Percentiles rank a stretch among this genome's conserved stretches.
Evolutionary conservation across 2,888 invertebrate species (phyloP).

Genomic region (Pyrrhia umbra): DNA sequence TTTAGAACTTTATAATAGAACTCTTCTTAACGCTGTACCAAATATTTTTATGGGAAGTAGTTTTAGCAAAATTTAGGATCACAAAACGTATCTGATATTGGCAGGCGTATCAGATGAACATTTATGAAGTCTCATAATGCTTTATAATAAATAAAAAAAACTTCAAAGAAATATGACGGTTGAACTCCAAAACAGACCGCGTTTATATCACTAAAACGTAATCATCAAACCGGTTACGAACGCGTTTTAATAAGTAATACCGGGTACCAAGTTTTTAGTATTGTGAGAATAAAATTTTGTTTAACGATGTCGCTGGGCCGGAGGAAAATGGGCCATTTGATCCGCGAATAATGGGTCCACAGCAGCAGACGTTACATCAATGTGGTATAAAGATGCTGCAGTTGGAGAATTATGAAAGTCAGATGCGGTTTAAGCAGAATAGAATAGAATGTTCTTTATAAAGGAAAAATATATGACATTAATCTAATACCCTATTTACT

Average conservation of each 20-base stretch:
- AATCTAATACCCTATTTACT: no score
- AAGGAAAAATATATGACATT: no score
- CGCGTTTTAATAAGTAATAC: conserved; percentile 72
- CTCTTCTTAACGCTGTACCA: no score
- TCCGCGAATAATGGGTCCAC: conserved; percentile 78
- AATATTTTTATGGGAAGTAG: no score
- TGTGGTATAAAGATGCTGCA: conserved; percentile 74
- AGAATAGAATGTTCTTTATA: neutral
- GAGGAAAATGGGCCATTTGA: conserved; percentile 81
- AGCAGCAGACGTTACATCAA: conserved; percentile 77
- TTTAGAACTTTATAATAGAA: no score
- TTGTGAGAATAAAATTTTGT: conserved; percentile 78
- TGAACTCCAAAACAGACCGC: neutral
- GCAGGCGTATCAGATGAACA: neutral
- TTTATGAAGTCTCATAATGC: no score
- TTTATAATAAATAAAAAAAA: neutral
- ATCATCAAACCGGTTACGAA: conserved; percentile 58
- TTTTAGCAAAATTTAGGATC: no score
- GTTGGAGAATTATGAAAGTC: conserved; percentile 15
- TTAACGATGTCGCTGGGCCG: conserved; percentile 77
- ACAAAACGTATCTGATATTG: no score
- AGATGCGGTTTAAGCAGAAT: conserved; percentile 31
- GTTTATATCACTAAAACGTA: conserved; percentile 45
- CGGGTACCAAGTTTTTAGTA: conserved; percentile 70
- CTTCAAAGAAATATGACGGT: neutral